These are phyloP conservation scores for Rachycentron canadum DNA, from an alignment of 2,797 vertebrate species.

Conservation along the genomic window DNA sequence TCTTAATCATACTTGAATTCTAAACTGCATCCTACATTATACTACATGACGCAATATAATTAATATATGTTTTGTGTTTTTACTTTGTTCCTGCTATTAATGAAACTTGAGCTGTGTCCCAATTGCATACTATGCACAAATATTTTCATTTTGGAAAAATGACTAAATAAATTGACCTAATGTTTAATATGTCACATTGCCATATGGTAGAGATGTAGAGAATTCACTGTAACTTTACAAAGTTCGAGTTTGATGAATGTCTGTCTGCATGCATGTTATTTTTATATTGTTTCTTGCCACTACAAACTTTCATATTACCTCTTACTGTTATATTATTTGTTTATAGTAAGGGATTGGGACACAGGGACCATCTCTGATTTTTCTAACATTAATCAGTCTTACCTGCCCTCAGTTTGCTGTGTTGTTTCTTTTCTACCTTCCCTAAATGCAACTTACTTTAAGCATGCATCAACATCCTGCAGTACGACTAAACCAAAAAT, in stretches of 20 bases:
- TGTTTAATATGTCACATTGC: neutral
- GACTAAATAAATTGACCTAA: conserved; percentile 12
- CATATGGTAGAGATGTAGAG: neutral
- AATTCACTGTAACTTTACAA: conserved; percentile 14
- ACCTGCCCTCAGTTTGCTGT: conserved; percentile 83
- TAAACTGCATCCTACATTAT: conserved; percentile 32
- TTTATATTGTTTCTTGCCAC: conserved; percentile 30
- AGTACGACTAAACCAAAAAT: conserved; percentile 84
- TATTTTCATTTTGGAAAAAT: neutral
- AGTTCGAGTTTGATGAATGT: conserved; percentile 27
- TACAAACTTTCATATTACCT: conserved; percentile 15
- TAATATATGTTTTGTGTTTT: conserved; percentile 50
- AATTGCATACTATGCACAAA: conserved; percentile 46
- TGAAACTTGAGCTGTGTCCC: conserved; percentile 77
- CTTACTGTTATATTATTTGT: neutral
- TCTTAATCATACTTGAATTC: conserved; percentile 11
- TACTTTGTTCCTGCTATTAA: conserved; percentile 78
- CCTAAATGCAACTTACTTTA: conserved; percentile 99
- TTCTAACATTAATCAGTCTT: conserved; percentile 71
- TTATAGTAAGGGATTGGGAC: conserved; percentile 68
- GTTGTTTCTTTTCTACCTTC: conserved; percentile 93
- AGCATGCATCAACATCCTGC: conserved; percentile 96
- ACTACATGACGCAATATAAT: conserved; percentile 29
- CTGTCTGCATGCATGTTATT: conserved; percentile 24
- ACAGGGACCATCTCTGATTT: conserved; percentile 65